Evolutionary conservation across 2,797 vertebrate genomes (phyloP).

Genomic region (Nothura maculosa): DNA sequence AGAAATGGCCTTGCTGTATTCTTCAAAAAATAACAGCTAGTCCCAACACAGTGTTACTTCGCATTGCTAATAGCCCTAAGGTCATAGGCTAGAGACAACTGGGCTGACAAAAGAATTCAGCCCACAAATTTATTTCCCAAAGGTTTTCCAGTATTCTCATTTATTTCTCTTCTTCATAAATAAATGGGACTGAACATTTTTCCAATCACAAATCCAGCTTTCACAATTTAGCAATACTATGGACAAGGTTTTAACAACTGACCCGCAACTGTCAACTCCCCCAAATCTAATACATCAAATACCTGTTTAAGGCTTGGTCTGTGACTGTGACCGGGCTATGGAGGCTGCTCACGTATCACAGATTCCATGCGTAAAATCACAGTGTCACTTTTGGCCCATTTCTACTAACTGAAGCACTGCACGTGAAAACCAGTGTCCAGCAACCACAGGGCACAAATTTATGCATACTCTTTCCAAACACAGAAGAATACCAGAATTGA

Average conservation of each 20-base stretch:
- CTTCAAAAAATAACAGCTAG: background rate
- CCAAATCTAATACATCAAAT: accelerated
- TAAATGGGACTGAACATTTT: background rate
- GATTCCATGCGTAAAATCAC: constrained; percentile 75
- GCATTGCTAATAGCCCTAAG: background rate
- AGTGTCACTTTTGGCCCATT: constrained; percentile 78
- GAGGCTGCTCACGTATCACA: constrained; percentile 58
- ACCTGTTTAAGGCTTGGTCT: background rate
- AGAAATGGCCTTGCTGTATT: background rate
- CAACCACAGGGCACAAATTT: constrained; percentile 78
- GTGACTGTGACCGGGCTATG: constrained; percentile 81
- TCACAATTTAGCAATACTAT: accelerated
- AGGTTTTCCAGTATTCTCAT: background rate
- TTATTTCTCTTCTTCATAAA: background rate
- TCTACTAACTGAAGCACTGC: constrained; percentile 66
- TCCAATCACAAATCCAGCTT: background rate
- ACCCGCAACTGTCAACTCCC: background rate
- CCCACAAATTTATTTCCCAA: background rate
- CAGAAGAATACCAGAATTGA: background rate
- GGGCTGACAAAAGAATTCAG: background rate
- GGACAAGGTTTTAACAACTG: background rate
- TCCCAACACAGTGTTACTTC: background rate
- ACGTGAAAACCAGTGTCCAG: constrained; percentile 69
- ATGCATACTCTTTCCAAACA: accelerated
- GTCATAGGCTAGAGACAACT: background rate